A percentile compares a stretch with the other conserved stretches of the same genome.
phyloP scores from a whole-genome alignment of 1,140 invertebrate genomes.

The Drosophila erecta region DNA sequence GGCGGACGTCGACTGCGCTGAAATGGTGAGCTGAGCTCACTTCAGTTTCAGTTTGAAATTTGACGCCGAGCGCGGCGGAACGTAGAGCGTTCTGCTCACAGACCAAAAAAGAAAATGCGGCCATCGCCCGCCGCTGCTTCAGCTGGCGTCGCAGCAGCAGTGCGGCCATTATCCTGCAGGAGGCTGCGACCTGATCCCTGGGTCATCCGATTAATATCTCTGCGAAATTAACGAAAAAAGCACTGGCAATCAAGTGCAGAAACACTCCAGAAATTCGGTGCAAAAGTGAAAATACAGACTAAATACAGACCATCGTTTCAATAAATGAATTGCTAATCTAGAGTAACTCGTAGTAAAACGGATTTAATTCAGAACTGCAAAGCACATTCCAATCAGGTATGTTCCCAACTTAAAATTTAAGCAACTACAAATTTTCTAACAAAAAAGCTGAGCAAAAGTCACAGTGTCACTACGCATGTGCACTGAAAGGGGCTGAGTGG shows the following conservation, averaged over 20 bases:
- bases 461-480: slow-evolving; percentile 64
- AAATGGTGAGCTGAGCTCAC: slow-evolving; percentile 57
- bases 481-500: slow-evolving; percentile 32
- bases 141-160: slow-evolving; percentile 36
- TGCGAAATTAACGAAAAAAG: slow-evolving; percentile 15
- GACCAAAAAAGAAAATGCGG: slow-evolving; percentile 34
- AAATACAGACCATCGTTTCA: not conserved
- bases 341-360: not conserved
- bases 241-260: not conserved
- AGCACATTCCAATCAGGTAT: slow-evolving; percentile 15
- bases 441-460: slow-evolving; percentile 25
- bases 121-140: slow-evolving; percentile 40
- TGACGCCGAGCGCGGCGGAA: slow-evolving; percentile 77
- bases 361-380: slow-evolving; percentile 3
- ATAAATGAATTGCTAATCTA: not conserved
- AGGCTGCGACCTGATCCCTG: slow-evolving; percentile 37
- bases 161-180: slow-evolving; percentile 54
- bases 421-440: slow-evolving; percentile 2
- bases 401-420: not conserved
- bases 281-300: slow-evolving; percentile 13
- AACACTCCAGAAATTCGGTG: slow-evolving; percentile 10
- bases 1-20: slow-evolving; percentile 14
- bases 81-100: slow-evolving; percentile 42
- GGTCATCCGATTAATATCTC: slow-evolving; percentile 16
- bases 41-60: slow-evolving; percentile 76